A percentile compares a stretch with the other conserved stretches of the same genome.
phyloP scores from a whole-genome alignment of 2,888 invertebrate species.

The Incurvaria masculella region DNA sequence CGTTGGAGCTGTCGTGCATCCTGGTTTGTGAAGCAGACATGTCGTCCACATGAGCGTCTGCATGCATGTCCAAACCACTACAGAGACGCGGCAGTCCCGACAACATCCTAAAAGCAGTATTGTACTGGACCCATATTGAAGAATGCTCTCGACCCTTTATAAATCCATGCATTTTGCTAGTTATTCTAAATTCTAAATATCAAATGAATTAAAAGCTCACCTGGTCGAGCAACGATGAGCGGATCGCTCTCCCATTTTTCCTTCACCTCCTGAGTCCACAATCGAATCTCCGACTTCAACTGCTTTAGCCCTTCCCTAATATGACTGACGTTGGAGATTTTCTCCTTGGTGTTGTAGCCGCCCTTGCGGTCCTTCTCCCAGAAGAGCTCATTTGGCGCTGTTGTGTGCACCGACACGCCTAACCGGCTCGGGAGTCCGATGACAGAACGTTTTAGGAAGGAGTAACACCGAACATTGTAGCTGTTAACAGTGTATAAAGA shows the following conservation, averaged over 20 bases:
- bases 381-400: conserved; percentile 31
- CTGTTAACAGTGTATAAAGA: neutral
- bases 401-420: conserved; percentile 18
- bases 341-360: conserved; percentile 49
- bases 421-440: conserved; percentile 5
- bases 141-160: no score
- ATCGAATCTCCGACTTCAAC: conserved; percentile 61
- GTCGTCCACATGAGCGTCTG: no score
- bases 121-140: no score
- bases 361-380: conserved; percentile 60
- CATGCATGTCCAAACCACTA: no score
- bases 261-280: conserved; percentile 66
- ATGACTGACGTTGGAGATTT: conserved; percentile 47
- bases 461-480: neutral
- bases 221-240: conserved; percentile 50
- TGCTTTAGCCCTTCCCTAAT: conserved; percentile 63
- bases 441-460: neutral
- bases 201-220: conserved; percentile 23
- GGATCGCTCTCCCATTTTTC: conserved; percentile 64
- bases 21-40: no score
- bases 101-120: no score
- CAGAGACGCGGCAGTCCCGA: no score
- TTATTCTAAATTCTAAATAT: no score
- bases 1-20: no score
- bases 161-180: no score